phyloP scores from a whole-genome alignment of 2,797 vertebrate genomes.

The Distichodus sexfasciatus region DNA sequence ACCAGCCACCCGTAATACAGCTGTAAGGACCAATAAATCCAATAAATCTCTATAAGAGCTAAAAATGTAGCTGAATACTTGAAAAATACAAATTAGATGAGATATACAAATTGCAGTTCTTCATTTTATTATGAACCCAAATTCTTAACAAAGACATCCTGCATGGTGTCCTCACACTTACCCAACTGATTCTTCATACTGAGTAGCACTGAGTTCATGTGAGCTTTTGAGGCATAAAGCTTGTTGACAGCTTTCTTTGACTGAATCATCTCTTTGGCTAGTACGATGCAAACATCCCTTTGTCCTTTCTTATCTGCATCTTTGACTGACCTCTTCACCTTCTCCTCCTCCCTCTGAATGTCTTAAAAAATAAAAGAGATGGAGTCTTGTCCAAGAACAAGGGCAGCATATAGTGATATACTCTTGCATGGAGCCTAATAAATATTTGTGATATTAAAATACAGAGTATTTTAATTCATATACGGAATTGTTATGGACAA shows the following conservation, averaged over 20 bases:
- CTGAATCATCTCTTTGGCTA: slow-evolving; percentile 94
- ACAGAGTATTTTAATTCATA: too few relatives aligned
- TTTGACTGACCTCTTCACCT: slow-evolving; percentile 95
- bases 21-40: slow-evolving; percentile 63
- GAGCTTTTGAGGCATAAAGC: slow-evolving; percentile 93
- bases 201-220: slow-evolving; percentile 96
- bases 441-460: too few relatives aligned
- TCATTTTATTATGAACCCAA: neutral
- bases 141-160: neutral
- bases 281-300: slow-evolving; percentile 88
- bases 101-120: too few relatives aligned
- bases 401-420: too few relatives aligned
- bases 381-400: neutral
- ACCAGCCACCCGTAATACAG: slow-evolving; percentile 87
- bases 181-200: slow-evolving; percentile 98
- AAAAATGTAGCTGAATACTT: too few relatives aligned
- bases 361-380: slow-evolving; percentile 68
- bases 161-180: slow-evolving; percentile 66
- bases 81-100: too few relatives aligned
- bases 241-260: slow-evolving; percentile 88
- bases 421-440: too few relatives aligned
- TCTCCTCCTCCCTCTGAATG: slow-evolving; percentile 96
- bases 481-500: too few relatives aligned
- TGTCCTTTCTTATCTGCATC: slow-evolving; percentile 95
- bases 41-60: neutral